Base-by-base conservation (phyloP, 1,140 invertebrate species). In the Bombus waltoni region DNA sequence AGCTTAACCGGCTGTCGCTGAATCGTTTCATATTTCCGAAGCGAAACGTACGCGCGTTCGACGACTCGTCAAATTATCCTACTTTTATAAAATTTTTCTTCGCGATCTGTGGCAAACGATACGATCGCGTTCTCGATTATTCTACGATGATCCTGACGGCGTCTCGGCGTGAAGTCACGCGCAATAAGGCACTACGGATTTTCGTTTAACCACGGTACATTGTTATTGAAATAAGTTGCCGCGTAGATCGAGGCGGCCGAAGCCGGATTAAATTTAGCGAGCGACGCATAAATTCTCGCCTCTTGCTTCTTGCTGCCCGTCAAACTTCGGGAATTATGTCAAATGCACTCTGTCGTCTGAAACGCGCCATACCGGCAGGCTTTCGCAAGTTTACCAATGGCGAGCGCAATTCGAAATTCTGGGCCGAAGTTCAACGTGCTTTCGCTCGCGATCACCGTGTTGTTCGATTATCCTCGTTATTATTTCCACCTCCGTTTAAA, bases 181-280 rank as follows among this genome's bases (percentile, higher is more conserved):
- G n/a, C 65, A 15, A 66, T 15, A 32, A 35, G 2, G 0, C 18
- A 38, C 4, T 32, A 35, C 8, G 32, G 22, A 68, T 35, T 44
- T 44, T 44, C 13, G 28, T n/a, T 72, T 73, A 73, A 73, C 28
- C 40, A 15, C 15, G 13, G 25, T n/a, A n/a, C 66, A 47, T 71
- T 71, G 65, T 71, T 40, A 71, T 71, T 53, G 66, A 81, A 81
- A 71, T 71, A 81, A 81, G 78, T 81, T 62, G 13, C 22, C 53
- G 22, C 5, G n/a, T n/a, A 11, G 59, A 70, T 22, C 22, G 9
- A 38, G 32, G 28, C 3, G 59, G 8, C 18, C 68, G 22, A 25
- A 11, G 2, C 9, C 25, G 44, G 44, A 80, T 80, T 80, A 80
- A 70, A 38, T 80, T 80, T 10, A 18, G 22, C 44, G 42, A 40